A percentile compares a stretch with the other conserved stretches of the same genome.
Evolutionary conservation across 2,797 vertebrate genomes (phyloP).

Genomic region (Poecile montanus): DNA sequence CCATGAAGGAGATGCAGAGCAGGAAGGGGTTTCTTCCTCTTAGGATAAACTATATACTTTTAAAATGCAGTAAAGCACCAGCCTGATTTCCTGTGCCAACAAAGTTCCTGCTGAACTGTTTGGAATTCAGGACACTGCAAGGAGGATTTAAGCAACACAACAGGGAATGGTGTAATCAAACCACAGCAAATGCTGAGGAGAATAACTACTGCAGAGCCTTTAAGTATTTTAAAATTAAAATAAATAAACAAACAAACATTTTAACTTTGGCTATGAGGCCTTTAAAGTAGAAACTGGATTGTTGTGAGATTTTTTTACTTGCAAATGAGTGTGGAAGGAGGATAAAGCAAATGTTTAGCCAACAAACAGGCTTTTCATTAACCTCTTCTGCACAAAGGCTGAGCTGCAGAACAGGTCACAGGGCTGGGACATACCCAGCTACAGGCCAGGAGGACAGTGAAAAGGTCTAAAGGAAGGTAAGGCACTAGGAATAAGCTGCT

Average conservation of each 20-base stretch:
- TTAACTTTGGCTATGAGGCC: neutral
- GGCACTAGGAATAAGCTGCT: neutral
- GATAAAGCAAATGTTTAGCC: neutral
- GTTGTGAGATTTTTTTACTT: slow-evolving; percentile 8
- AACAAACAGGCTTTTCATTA: neutral
- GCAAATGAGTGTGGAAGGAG: neutral
- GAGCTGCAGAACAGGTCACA: neutral
- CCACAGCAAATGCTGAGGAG: neutral
- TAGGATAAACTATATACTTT: neutral
- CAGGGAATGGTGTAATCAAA: slow-evolving; percentile 5
- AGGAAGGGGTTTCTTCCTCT: neutral
- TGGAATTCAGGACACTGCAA: slow-evolving; percentile 38
- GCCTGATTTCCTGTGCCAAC: slow-evolving; percentile 12
- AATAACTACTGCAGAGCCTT: neutral
- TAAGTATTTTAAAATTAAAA: neutral
- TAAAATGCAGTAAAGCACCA: neutral
- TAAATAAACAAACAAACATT: neutral
- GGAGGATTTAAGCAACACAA: slow-evolving; percentile 24
- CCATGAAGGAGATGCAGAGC: neutral
- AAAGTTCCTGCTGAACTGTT: slow-evolving; percentile 7
- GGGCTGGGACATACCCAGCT: neutral
- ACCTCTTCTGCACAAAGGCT: neutral
- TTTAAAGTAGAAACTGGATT: neutral
- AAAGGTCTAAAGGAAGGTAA: neutral
- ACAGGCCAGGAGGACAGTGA: neutral